These are phyloP conservation scores for Lithophane leautieri DNA, from an alignment of 2,888 invertebrate species.

Conservation along the genomic window DNA sequence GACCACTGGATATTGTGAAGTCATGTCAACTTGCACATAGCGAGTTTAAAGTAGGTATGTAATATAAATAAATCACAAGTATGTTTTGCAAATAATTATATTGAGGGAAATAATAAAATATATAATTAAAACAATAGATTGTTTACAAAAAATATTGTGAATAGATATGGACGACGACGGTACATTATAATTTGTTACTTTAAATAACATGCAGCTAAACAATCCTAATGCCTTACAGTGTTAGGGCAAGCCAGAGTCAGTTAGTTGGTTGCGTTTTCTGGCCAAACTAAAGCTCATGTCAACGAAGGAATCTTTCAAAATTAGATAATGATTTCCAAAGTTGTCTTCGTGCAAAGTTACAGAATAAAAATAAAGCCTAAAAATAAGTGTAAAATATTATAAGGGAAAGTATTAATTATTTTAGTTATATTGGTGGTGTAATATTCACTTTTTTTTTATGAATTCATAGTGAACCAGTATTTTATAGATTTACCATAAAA, in stretches of 20 bases:
- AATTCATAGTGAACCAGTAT: neutral
- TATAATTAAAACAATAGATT: neutral
- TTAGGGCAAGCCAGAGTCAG: too few species aligned
- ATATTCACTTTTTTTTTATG: neutral
- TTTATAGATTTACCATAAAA: neutral
- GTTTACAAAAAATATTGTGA: neutral
- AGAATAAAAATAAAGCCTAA: neutral
- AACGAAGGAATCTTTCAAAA: neutral
- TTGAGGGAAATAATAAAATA: constrained; percentile 6
- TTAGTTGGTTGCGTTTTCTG: neutral
- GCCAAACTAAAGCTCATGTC: neutral
- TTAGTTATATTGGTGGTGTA: too few species aligned
- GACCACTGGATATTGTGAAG: neutral
- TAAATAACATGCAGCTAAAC: neutral
- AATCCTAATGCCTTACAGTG: neutral
- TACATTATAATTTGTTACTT: neutral
- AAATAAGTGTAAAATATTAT: neutral
- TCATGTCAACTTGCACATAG: neutral
- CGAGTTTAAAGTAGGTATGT: too few species aligned
- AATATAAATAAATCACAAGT: constrained; percentile 7
- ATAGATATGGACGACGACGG: neutral
- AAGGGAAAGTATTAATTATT: neutral
- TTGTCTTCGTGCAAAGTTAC: too few species aligned
- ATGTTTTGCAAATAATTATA: constrained; percentile 28
- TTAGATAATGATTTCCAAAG: neutral